Evolutionary conservation across 37 sponge, comb jelly and placozoan genomes (phyloP), one percentile per base, ranked within the genome.

Genomic region (Spongilla lacustris): DNA sequence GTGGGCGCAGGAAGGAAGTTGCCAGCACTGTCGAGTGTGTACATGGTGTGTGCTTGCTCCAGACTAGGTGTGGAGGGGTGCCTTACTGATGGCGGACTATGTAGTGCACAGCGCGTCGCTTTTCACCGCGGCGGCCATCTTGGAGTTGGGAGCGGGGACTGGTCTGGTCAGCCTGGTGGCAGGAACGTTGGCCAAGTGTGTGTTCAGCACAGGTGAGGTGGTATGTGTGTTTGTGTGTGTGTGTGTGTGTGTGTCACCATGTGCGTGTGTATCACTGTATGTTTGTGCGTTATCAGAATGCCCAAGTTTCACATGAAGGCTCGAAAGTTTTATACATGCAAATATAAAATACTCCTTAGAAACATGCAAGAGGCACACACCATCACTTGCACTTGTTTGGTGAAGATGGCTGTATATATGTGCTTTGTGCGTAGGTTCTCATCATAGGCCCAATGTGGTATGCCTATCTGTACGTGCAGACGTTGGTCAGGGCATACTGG

Each of bases 91-190:
- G 75, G 73, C 75, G 25, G 89, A 89, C 37, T 89, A 79, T 48
- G 1, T 89, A n/a, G n/a, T 89, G 0, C 46, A 67, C 37, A 68
- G 69, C 71, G 29, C 50, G 19, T 48, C 25, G 30, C 37, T 46
- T 6, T 50, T 89, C 5, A 5, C 48, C 27, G 89, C 31, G 2
- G 24, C 33, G 22, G 67, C 68, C 29, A 75, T 89, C 0, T 50
- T 89, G 36, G 89, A 89, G 80, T 58, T 89, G 49, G 89, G 89
- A n/a, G 84, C 83, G 73, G 89, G 89, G 8, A 49, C 48, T 28
- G 89, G 89, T 37, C 74, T 89, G 30, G 77, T 66, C 34, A 84
- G 84, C 26, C 26, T 84, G 8, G 89, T 84, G 17, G 84, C 89
- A 32, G 66, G 81, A 12, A 30, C n/a, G 13, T 17, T 24, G 12